Evolutionary conservation across 2,113 vertebrate genomes (phyloP).

Genomic region (Dipodomys ordii): DNA sequence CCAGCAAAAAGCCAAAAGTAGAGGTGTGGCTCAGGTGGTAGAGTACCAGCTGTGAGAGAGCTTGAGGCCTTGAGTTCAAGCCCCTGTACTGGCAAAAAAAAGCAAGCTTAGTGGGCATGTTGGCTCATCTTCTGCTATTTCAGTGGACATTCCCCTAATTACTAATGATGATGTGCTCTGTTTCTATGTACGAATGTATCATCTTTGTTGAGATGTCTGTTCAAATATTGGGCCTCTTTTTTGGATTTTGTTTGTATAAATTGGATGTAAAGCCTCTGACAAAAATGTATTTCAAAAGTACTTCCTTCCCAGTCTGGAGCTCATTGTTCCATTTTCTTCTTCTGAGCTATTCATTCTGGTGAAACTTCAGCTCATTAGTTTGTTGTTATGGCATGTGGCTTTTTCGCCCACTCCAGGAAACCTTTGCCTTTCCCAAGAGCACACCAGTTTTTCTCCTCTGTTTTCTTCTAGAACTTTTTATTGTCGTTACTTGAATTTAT

Average conservation of each 20-base stretch:
- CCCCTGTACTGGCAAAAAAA: too few species aligned
- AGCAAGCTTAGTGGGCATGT: neutral
- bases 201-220: neutral
- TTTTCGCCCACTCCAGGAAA: neutral
- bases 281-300: neutral
- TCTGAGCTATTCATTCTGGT: neutral
- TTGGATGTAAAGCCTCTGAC: neutral
- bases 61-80: neutral
- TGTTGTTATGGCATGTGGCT: neutral
- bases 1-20: too few species aligned
- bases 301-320: neutral
- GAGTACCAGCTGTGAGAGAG: too few species aligned
- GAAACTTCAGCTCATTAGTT: neutral
- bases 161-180: neutral
- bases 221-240: neutral
- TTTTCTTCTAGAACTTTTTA: neutral
- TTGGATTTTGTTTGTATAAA: neutral
- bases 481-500: neutral
- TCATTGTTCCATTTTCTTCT: neutral
- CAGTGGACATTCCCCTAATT: neutral
- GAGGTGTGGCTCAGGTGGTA: too few species aligned
- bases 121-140: neutral
- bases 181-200: neutral
- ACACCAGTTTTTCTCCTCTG: neutral
- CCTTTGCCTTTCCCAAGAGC: neutral